Base-by-base conservation (phyloP, 2,797 vertebrate species). In the Luscinia megarhynchos region DNA sequence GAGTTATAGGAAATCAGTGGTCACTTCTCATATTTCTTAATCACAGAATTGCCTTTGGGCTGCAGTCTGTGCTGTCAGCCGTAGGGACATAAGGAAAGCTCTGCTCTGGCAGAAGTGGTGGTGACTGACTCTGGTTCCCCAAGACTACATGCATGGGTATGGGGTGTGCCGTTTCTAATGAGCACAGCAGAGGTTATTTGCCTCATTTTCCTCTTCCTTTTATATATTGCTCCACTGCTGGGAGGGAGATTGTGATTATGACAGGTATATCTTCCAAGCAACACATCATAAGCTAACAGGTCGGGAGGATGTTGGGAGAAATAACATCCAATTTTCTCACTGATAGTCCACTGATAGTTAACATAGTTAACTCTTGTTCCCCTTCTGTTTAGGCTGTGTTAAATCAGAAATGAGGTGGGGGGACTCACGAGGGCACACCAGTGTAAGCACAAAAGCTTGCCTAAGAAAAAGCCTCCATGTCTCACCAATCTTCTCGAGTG, bases 251-350 rank as follows among this genome's bases (percentile, higher is more conserved):
- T 15, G 1, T 26, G 23, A 43, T 73, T 54, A 4, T 45, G 51
- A 46, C 12, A 24, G 24, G 12, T 30, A 0, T 17, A 6, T 54
- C 2, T 2, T 69, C 40, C 79, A 38, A 79, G 32, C 59, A 93
- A 15, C 30, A 62, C 29, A 19, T 64, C 38, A 23, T 67, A 63
- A 78, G 11, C 24, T 66, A 41, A 36, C 8, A 32, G 58, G 23
- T 22, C 0, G 0, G 15, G 11, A 1, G 2, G 3, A 3, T 32
- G 15, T 7, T 5, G 0, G 11, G 15, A 29, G 45, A 66, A 86
- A 34, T 75, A 38, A 15, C 24, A 59, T 69, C 40, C 5, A 1
- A 6, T 34, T 66, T 75, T n/a, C 34, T 87, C 23, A 11, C 48
- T 8, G 24, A 19, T 8, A 69, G 70, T 41, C 66, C 63, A 50